Evolutionary conservation across 92 coral and sea anemone species (phyloP), one percentile per base, ranked within the genome.

Genomic region (Parazoanthus swiftii): DNA sequence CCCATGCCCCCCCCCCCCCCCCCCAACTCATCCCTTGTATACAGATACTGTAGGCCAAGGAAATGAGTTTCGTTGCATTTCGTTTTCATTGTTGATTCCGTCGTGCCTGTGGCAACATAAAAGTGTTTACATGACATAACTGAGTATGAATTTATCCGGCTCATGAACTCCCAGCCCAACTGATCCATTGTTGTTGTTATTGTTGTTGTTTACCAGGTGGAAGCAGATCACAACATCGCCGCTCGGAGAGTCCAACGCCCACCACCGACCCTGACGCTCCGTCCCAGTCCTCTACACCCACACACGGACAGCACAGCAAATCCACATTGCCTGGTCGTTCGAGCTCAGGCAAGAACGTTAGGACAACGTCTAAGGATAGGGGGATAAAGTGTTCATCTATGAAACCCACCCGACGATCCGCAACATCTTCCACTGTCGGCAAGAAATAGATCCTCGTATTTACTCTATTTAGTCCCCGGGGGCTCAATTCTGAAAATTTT

Each of bases 161-260:
- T 46, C 10, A 8, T 46, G 0, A 46, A 46, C 8, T 4, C 50
- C 42, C 42, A 39, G 10, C 50, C 50, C 50, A 4, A 46, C 38
- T 79, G 50, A 79, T 58, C 43, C 36, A 46, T 44, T 79, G 14
- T 20, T 18, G 6, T 46, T 72, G 6, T 72, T 38, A 16, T 86
- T 85, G 6, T 72, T 38, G 26, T 86, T 85, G 54, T 75, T 42
- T 76, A 5, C 35, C 75, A 95, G 98, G 95, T 20, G 94, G 92
- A 1, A 85, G 86, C 15, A 90, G 93, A 85, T 89, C 93, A 29
- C 85, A 87, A 67, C 68, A 82, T 78, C 95, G 89, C 39, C 92
- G 98, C 75, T 91, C 95, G 46, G 98, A 94, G 25, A 96, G 98
- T 68, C 98, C 98, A 50, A 94, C 98, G 33, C 95, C 98, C 6